Evolutionary conservation across 2,888 invertebrate genomes (phyloP).

Genomic region (Chloroclystis v-ata): DNA sequence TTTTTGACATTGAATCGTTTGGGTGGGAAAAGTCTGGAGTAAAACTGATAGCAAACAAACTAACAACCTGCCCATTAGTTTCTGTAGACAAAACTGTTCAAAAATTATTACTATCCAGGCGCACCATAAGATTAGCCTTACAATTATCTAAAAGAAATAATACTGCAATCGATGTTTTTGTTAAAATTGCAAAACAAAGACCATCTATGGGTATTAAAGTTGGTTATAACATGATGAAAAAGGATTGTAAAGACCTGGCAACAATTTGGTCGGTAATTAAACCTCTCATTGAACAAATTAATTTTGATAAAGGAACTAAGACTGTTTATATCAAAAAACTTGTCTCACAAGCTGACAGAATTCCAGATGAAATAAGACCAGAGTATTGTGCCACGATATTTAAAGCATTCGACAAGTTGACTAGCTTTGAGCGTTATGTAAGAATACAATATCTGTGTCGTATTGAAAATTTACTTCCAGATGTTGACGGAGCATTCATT

Average conservation of each 20-base stretch:
- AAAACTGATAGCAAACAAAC: conserved; percentile 45
- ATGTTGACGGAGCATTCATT: conserved; percentile 15
- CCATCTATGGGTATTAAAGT: conserved; percentile 41
- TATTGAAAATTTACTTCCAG: conserved; percentile 26
- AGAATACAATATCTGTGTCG: conserved; percentile 23
- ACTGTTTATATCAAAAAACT: conserved; percentile 1
- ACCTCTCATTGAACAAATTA: conserved; percentile 33
- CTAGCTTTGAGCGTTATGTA: conserved; percentile 15
- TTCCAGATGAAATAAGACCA: conserved; percentile 38
- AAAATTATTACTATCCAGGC: conserved; percentile 36
- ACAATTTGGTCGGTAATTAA: conserved; percentile 46
- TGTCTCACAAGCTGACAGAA: conserved; percentile 21
- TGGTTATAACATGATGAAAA: conserved; percentile 34
- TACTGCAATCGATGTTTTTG: conserved; percentile 31
- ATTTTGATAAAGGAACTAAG: conserved; percentile 23
- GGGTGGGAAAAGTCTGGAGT: conserved; percentile 45
- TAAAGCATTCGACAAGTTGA: conserved; percentile 26
- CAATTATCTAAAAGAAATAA: conserved; percentile 36
- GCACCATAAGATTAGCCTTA: conserved; percentile 40
- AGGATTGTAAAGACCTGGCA: conserved; percentile 23
- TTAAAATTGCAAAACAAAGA: conserved; percentile 30
- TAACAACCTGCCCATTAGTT: conserved; percentile 33
- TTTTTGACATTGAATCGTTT: conserved; percentile 34
- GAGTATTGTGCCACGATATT: conserved; percentile 44
- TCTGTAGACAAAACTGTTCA: conserved; percentile 32